Evolutionary conservation across 2,888 invertebrate species (phyloP), one percentile per base, ranked within the genome.

Genomic region (Digitonthophagus gazella): DNA sequence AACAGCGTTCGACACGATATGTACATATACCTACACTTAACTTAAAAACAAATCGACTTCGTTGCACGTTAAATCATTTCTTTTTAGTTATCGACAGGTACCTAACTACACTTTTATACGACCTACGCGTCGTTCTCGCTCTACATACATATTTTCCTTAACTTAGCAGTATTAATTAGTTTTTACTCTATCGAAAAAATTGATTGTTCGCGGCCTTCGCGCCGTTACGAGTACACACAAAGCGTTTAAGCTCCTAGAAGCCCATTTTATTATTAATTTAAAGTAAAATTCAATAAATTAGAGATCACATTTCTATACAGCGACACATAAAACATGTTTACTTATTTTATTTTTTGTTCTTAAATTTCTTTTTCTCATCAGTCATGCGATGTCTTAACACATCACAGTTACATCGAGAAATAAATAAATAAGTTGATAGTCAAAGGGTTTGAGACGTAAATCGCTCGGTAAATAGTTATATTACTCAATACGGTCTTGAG

Each of bases 271-370:
- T 66, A 68, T 70, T 68, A 65, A 70, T 54, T 70, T 65, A 67
- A 64, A 64, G 67, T 15, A 63, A 54, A 66, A 70, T 65, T 67
- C 64, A 70, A 70, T 70, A 70, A 70, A 68, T 68, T 70, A 70
- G 70, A 70, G 70, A 70, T 70, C 70, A 70, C 70, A 68, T 68
- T 70, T 66, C 70, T 70, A 70, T 70, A 70, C 63, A 54, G 64
- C 58, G 56, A 68, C 66, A 28, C 68, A 68, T 66, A 66, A 70
- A 65, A 70, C 58, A n/a, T n/a, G n/a, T n/a, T n/a, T n/a, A n/a
- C n/a, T n/a, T n/a, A n/a, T 65, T 68, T 56, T 68, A 61, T 22
- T 68, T 18, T 14, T 67, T 55, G 22, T 64, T 63, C 57, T 68
- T 18, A n/a, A 58, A 22, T 44, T 69, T 58, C 18, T 61, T 61